Evolutionary conservation across 23 tunicate species (phyloP), one percentile per base, ranked within the genome.

Genomic region (Phallusia fumigata): DNA sequence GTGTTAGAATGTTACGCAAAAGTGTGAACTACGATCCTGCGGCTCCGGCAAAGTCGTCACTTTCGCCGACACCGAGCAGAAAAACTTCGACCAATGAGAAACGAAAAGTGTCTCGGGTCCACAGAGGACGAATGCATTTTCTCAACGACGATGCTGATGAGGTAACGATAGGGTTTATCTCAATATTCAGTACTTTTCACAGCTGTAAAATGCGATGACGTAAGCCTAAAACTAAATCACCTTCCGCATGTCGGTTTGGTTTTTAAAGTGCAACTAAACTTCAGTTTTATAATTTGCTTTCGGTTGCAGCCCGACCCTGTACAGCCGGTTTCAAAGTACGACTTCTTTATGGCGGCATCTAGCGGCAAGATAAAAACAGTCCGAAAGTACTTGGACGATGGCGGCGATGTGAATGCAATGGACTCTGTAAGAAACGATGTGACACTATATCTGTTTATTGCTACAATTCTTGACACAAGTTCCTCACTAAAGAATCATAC

Each of bases 41-140:
- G 2, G 69, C 69, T 1, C 69, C 69, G 28, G 69, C 69, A 11
- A 58, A 24, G 69, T 3, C 69, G 69, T 58, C 69, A 24, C 69
- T 58, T 16, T 58, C 69, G 28, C 69, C 69, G 3, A 58, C 69
- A 2, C 69, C 75, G 52, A 65, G 64, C 30, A 76, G 90, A 53
- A 86, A 86, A 53, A 77, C 80, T 32, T 86, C 90, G 31, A 76
- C 89, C 32, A 65, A 53, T 26, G 96, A 91, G 28, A 91, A 86
- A 81, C 83, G 96, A 73, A 91, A 91, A 74, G 73, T 77, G 5
- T 86, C 96, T 16, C 44, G 96, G 35, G 85, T 91, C 2, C 96
- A 91, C 79, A 82, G 86, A 30, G 96, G 96, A 30, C 77, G 96
- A 0, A 64, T 91, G 36, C 85, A 87, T 31, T 75, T 52, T 31